These are phyloP conservation scores for Zaprionus vittiger DNA, from an alignment of 1,140 invertebrate genomes.

Conservation along the genomic window DNA sequence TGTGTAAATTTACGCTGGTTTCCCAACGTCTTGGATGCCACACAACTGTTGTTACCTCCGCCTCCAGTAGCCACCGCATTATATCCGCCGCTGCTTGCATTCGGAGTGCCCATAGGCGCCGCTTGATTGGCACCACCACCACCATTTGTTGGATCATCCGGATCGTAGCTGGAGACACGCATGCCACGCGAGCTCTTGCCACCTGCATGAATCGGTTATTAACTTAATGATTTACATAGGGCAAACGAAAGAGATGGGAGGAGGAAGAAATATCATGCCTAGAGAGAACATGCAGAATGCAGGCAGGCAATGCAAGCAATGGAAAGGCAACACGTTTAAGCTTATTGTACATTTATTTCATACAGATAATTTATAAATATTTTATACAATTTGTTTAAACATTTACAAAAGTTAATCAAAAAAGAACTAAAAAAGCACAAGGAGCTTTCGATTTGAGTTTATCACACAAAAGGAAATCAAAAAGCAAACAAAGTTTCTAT, in stretches of 20 bases:
- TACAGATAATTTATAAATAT: constrained; percentile 66
- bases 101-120: constrained; percentile 39
- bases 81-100: constrained; percentile 58
- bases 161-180: constrained; percentile 88
- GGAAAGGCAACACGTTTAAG: constrained; percentile 55
- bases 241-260: not conserved
- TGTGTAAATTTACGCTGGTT: constrained; percentile 85
- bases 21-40: constrained; percentile 84
- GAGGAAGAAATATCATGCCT: constrained; percentile 36
- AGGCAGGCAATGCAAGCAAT: constrained; percentile 46
- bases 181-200: constrained; percentile 88
- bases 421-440: constrained; percentile 59
- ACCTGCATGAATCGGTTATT: constrained; percentile 82
- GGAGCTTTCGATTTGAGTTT: constrained; percentile 57
- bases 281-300: constrained; percentile 39
- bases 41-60: constrained; percentile 58
- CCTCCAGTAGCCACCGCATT: constrained; percentile 79
- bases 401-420: constrained; percentile 72
- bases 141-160: constrained; percentile 86
- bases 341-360: constrained; percentile 80
- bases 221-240: constrained; percentile 11
- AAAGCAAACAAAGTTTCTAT: constrained; percentile 29
- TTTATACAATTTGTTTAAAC: constrained; percentile 62
- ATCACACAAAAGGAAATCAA: constrained; percentile 64
- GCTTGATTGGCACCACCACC: constrained; percentile 61